A percentile compares a stretch with the other conserved stretches of the same genome.
These are phyloP conservation scores for Orycteropus afer DNA, from an alignment of 2,113 vertebrate genomes.

Conservation along the genomic window DNA sequence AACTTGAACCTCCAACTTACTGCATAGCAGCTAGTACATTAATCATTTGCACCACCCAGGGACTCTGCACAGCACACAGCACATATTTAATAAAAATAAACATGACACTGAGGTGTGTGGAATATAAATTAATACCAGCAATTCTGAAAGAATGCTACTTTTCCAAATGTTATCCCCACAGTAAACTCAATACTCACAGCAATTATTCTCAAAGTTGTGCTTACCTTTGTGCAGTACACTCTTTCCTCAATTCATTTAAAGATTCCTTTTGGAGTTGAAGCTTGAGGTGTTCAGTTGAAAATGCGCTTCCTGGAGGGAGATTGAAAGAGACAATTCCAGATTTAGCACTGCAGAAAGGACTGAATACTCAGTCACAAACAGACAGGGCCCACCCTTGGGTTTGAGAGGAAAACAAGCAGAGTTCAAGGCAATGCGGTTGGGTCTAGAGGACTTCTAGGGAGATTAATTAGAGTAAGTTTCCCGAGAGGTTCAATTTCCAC, in stretches of 20 bases:
- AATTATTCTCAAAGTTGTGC: background rate
- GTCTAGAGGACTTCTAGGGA: background rate
- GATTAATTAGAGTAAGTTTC: background rate
- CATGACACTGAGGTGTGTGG: background rate
- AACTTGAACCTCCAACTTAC: background rate
- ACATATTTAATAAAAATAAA: background rate
- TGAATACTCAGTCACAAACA: background rate
- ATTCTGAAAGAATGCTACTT: background rate
- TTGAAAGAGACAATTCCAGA: constrained; percentile 46
- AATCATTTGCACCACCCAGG: background rate
- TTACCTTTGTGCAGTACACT: constrained; percentile 98
- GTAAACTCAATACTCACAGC: background rate
- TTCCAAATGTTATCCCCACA: background rate
- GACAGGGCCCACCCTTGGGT: background rate
- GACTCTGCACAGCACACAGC: background rate
- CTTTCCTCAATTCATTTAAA: constrained; percentile 92
- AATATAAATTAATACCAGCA: background rate
- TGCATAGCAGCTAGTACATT: background rate
- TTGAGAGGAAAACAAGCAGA: background rate
- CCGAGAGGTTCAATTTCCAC: background rate
- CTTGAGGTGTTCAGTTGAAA: constrained; percentile 89
- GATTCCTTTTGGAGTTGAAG: constrained; percentile 93
- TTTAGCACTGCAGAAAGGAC: background rate
- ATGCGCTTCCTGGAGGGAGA: constrained; percentile 89
- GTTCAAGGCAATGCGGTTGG: background rate